Evolutionary conservation across 2,888 invertebrate species (phyloP).

Genomic region (Idaea straminata): DNA sequence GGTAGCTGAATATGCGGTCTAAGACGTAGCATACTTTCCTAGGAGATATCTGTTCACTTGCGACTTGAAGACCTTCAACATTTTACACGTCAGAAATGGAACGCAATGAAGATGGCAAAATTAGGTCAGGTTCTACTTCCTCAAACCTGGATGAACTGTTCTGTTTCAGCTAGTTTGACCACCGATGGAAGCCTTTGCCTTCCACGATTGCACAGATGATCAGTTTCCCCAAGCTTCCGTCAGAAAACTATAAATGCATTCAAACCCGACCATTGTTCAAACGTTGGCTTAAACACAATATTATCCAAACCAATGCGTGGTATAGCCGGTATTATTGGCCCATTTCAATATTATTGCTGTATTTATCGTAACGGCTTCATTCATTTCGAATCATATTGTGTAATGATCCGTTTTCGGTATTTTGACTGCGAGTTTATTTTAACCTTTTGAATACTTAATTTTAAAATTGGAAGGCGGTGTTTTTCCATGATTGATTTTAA

Average conservation of each 20-base stretch:
- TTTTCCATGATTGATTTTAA: not conserved
- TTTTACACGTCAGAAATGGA: too few relatives aligned
- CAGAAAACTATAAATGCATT: not conserved
- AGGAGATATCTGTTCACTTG: too few relatives aligned
- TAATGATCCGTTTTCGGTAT: not conserved
- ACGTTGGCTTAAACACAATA: slow-evolving; percentile 3
- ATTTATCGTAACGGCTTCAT: slow-evolving; percentile 14
- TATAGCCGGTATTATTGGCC: slow-evolving; percentile 14
- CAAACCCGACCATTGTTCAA: not conserved
- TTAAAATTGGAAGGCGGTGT: not conserved
- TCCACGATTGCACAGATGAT: too few relatives aligned
- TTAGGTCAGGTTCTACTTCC: too few relatives aligned
- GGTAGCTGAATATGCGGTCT: too few relatives aligned
- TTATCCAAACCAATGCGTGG: slow-evolving; percentile 6
- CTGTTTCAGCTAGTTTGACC: too few relatives aligned
- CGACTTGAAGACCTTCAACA: too few relatives aligned
- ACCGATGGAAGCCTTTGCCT: too few relatives aligned
- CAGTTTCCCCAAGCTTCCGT: not conserved
- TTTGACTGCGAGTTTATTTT: not conserved
- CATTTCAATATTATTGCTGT: slow-evolving; percentile 14
- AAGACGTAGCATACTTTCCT: too few relatives aligned
- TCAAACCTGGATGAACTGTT: too few relatives aligned
- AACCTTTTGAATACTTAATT: not conserved
- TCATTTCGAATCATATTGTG: not conserved
- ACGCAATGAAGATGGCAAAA: too few relatives aligned